Evolutionary conservation across 2,113 vertebrate genomes (phyloP), one percentile per base, ranked within the genome.

Genomic region (Chloroceryle aenea): DNA sequence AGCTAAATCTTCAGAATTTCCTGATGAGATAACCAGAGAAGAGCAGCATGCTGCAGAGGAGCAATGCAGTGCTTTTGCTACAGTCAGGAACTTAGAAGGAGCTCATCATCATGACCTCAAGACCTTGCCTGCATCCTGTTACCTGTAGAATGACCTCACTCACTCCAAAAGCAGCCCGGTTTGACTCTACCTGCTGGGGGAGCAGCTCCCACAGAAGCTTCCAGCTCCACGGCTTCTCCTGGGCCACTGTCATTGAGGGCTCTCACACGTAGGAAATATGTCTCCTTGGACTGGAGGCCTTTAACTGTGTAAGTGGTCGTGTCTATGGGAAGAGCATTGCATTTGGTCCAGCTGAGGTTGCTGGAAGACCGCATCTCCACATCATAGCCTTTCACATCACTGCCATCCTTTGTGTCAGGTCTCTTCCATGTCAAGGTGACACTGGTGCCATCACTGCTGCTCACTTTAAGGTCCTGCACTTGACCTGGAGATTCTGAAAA

Each of bases 361-460:
- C 97, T 97, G 20, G 96, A 96, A 87, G 97, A 95, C 50, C 98
- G 96, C 89, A 99, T 97, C 95, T 99, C 99, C 87, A 99, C 98
- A 48, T 98, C 97, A 14, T 99, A 99, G 2, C 98, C 99, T 53
- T 98, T 98, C 63, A 98, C 98, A 38, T 97, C 95, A 16, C 97
- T 98, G 40, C 97, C 98, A 1, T 97, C 74, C 69, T 98, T 85
- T 30, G 89, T 42, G 36, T 97, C 98, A 16, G 99, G 98, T 92
- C 92, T 97, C 56, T 53, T 98, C 99, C 99, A 99, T 58, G 98
- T 97, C 91, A 99, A 93, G 58, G 98, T 98, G 92, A 99, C 92
- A 30, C 98, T 99, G 80, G 91, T 98, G 93, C 98, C 97, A n/a
- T 98, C 96, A 3, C 98, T 99, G 91, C 98, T 98, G 56, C 98